Conservation (phyloP, 2,113 vertebrate species). For the Aptenodytes forsteri region DNA sequence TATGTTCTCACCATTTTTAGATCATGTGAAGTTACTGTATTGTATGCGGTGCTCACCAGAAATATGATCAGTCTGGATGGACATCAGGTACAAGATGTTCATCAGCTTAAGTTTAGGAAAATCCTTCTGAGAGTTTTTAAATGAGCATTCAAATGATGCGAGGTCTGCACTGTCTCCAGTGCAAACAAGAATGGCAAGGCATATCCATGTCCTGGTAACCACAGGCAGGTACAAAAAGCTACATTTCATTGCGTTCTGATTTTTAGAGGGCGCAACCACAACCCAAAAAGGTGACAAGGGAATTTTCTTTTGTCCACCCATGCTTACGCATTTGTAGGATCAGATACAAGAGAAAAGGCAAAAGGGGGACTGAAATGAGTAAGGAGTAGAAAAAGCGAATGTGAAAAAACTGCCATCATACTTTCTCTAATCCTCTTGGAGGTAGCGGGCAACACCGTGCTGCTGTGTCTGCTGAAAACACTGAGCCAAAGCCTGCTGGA, state of each 20-base stretch:
- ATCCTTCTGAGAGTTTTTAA: background rate
- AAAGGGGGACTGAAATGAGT: background rate
- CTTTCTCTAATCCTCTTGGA: background rate
- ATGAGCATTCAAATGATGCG: background rate
- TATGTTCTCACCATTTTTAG: background rate
- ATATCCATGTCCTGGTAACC: rapidly evolving
- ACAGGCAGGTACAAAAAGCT: background rate
- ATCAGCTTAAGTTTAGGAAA: background rate
- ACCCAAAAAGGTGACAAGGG: background rate
- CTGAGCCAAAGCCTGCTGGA: background rate
- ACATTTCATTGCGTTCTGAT: too few relatives aligned
- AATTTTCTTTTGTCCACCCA: background rate
- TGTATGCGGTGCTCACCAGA: rapidly evolving
- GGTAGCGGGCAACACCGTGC: background rate
- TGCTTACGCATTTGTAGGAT: background rate
- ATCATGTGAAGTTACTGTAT: background rate
- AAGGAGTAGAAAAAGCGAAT: background rate
- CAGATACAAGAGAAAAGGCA: background rate
- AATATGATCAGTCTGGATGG: rapidly evolving
- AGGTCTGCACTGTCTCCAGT: background rate
- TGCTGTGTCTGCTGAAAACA: background rate
- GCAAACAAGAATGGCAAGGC: background rate
- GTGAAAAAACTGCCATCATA: background rate
- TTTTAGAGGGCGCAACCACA: background rate
- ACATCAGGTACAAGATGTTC: rapidly evolving